phyloP scores from a whole-genome alignment of 53 echinoderm and acorn worm species.

The Patiria pectinifera region DNA sequence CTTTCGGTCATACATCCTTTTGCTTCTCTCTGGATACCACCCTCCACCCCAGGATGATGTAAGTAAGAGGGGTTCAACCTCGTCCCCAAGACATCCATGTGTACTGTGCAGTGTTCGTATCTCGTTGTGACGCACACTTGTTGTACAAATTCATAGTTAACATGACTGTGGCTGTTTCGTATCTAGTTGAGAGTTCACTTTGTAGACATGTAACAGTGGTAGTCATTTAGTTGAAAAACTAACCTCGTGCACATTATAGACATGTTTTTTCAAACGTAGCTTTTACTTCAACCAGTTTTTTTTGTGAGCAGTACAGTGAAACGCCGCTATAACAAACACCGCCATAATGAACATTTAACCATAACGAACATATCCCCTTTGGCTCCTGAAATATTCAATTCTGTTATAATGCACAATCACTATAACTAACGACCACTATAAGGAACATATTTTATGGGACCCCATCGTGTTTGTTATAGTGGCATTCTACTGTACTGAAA shows the following conservation, averaged over 20 bases:
- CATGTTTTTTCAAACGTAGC: not conserved
- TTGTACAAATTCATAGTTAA: not conserved
- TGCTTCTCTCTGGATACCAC: conserved; percentile 56
- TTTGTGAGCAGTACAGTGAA: not conserved
- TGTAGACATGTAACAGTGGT: conserved; percentile 13
- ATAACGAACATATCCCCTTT: no score
- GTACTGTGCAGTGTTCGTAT: conserved; percentile 1
- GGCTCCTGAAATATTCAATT: no score
- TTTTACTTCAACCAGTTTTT: not conserved
- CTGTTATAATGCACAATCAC: no score
- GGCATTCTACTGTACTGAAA: no score
- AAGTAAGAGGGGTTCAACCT: conserved; percentile 42
- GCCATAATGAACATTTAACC: no score
- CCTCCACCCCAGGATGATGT: conserved; percentile 59
- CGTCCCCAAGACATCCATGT: conserved; percentile 18
- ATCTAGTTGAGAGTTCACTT: not conserved
- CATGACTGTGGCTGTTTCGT: not conserved
- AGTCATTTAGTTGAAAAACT: conserved; percentile 17
- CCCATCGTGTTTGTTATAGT: no score
- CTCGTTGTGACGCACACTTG: not conserved
- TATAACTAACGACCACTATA: no score
- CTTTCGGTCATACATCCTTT: conserved; percentile 45
- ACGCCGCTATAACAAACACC: no score
- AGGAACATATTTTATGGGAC: no score
- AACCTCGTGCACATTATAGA: not conserved